Evolutionary conservation across 1,140 invertebrate genomes (phyloP), one percentile per base, ranked within the genome.

Genomic region (Trichonephila inaurata): DNA sequence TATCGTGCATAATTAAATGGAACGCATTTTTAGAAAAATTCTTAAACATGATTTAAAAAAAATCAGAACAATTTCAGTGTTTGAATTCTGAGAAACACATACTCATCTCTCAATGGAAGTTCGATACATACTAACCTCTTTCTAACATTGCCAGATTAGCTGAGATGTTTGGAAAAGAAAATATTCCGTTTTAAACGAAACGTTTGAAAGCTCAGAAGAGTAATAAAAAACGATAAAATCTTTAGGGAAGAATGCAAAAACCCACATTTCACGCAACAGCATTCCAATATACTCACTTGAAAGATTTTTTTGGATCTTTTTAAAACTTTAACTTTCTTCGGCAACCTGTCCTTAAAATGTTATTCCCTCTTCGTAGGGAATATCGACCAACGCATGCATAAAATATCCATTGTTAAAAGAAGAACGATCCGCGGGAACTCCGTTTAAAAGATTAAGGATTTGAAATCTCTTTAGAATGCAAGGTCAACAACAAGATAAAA

Each of bases 371-470:
- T 85, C 16, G 72, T 40, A 14, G 72, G 10, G 19, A 87, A 10
- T 64, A 87, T 87, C 85, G 85, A 87, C 33, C 85, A 16, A 62
- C n/a, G 85, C 58, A 87, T 87, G 85, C 61, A 87, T 87, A 87
- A 87, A 87, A 87, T 61, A 62, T 87, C 24, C 72, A 33, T 77
- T 77, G 72, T 77, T 77, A 19, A 24, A 51, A 28, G 33, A 83
- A n/a, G 83, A 21, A 18, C 8, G 21, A 14, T 8, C 44, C n/a
- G 16, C 0, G 44, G 28, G 16, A 87, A 6, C 14, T 21, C 58
- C 28, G 85, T 87, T 87, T 87, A 87, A 87, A 87, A 64, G 85
- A 87, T 87, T 87, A 87, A 64, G 28, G 16, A 21, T 28, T 21
- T 58, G 24, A 64, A 64, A 64, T 87, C 85, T 87, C 24, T 60